Conservation (phyloP, 1,140 invertebrate genomes). For the Mactra quadrangularis region DNA sequence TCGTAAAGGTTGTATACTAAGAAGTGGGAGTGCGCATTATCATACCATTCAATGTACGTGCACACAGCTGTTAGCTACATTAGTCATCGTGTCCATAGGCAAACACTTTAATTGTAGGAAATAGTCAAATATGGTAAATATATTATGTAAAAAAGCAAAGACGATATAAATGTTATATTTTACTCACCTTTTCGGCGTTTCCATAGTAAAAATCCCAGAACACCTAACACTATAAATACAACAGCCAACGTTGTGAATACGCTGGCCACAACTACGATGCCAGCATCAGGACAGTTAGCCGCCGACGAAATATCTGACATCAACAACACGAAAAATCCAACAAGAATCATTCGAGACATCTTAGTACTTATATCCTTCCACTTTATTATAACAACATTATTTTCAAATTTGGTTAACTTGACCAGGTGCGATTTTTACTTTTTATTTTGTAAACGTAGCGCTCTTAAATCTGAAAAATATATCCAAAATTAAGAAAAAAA, state of each 20-base stretch:
- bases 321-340: neutral
- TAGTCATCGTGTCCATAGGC: too few relatives aligned
- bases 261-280: conserved; percentile 67
- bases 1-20: too few relatives aligned
- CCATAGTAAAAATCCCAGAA: conserved; percentile 65
- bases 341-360: neutral
- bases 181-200: conserved; percentile 63
- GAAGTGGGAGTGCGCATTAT: too few relatives aligned
- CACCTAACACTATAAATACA: conserved; percentile 63
- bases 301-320: neutral
- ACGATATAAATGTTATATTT: neutral
- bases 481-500: too few relatives aligned
- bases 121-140: neutral
- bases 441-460: too few relatives aligned
- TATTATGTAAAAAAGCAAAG: neutral
- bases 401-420: neutral
- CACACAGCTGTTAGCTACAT: too few relatives aligned
- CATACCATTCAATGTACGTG: too few relatives aligned
- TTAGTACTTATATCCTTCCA: too few relatives aligned
- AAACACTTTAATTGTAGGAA: too few relatives aligned
- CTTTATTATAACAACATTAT: neutral
- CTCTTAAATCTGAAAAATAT: too few relatives aligned
- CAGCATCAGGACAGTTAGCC: conserved; percentile 48
- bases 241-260: conserved; percentile 68
- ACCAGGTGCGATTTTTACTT: conserved; percentile 4